phyloP scores from a whole-genome alignment of 1,140 invertebrate species.

The Globodera ellingtonae region DNA sequence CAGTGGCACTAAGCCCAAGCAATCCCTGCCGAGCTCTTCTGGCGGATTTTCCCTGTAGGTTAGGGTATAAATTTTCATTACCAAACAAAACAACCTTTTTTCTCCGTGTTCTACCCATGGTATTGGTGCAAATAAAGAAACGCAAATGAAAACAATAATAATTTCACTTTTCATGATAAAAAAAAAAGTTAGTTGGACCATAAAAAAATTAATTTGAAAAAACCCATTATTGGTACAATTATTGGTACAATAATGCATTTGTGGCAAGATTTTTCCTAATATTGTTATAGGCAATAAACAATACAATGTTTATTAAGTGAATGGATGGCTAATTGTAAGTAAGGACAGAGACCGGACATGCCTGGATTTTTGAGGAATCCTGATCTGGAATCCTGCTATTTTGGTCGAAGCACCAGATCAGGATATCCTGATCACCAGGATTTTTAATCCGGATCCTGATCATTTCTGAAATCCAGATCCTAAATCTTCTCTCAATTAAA shows the following conservation, averaged over 20 bases:
- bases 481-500: too few relatives aligned
- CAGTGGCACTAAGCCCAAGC: conserved; percentile 28
- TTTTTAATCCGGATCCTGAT: too few relatives aligned
- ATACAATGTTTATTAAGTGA: too few relatives aligned
- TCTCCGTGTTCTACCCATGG: not conserved
- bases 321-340: too few relatives aligned
- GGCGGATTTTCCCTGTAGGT: conserved; percentile 47
- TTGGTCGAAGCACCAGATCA: too few relatives aligned
- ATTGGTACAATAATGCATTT: not conserved
- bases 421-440: too few relatives aligned
- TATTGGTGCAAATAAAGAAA: not conserved
- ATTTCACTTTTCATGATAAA: not conserved
- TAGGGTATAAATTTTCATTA: not conserved
- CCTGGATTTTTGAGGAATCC: too few relatives aligned
- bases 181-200: not conserved
- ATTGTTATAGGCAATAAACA: too few relatives aligned
- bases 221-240: not conserved
- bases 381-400: too few relatives aligned
- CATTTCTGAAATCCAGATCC: too few relatives aligned
- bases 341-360: too few relatives aligned
- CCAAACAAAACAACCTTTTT: not conserved
- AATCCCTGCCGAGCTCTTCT: conserved; percentile 36
- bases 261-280: not conserved
- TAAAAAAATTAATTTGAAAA: not conserved
- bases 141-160: not conserved